Evolutionary conservation across 2,797 vertebrate genomes (phyloP).

Genomic region (Enteromius viviparus): DNA sequence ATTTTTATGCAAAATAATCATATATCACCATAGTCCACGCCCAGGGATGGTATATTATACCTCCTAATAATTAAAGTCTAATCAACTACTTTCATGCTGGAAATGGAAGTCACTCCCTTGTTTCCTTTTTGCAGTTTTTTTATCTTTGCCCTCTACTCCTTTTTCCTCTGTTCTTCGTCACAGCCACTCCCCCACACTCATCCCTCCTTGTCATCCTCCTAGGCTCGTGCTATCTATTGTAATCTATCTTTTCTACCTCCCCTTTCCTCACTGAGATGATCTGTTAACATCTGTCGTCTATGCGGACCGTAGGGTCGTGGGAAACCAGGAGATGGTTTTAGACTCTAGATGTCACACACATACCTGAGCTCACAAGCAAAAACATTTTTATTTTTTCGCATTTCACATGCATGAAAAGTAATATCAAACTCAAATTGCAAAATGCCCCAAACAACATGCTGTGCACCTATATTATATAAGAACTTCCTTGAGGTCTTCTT

Average conservation of each 20-base stretch:
- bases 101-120: conserved; percentile 25
- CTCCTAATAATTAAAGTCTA: not conserved
- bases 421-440: not conserved
- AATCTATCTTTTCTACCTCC: conserved; percentile 63
- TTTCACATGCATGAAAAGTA: not conserved
- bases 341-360: conserved; percentile 32
- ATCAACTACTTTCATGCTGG: not conserved
- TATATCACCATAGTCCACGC: not conserved
- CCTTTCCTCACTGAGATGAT: conserved; percentile 37
- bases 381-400: not conserved
- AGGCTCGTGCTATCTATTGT: conserved; percentile 58
- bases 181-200: conserved; percentile 60
- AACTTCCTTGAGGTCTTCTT: not conserved
- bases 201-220: conserved; percentile 40
- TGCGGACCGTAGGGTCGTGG: conserved; percentile 40
- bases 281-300: conserved; percentile 48
- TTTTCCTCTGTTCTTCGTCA: conserved; percentile 63
- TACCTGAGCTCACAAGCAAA: conserved; percentile 36
- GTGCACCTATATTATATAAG: not conserved
- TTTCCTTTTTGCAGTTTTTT: conserved; percentile 31
- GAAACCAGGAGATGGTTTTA: conserved; percentile 34
- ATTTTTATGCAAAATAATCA: not conserved
- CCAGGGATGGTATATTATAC: not conserved
- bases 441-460: not conserved
- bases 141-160: conserved; percentile 22